A percentile compares a stretch with the other conserved stretches of the same genome.
phyloP scores from a whole-genome alignment of 1,140 invertebrate species.

The Cardiocondyla obscurior region DNA sequence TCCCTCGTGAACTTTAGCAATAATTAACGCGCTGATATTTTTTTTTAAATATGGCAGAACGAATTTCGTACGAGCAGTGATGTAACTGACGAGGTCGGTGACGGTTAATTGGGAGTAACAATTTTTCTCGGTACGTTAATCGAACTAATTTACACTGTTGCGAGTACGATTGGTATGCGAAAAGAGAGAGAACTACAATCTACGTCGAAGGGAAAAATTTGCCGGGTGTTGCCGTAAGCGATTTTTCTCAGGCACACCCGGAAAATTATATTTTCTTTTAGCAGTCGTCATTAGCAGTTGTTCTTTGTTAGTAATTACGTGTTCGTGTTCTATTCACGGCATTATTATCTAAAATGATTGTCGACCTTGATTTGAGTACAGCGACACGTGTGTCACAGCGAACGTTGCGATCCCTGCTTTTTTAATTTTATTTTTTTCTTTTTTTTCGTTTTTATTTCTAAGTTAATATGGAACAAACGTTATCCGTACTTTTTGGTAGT shows the following conservation, averaged over 20 bases:
- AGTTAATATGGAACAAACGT: background rate
- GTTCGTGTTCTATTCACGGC: background rate
- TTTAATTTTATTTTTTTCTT: background rate
- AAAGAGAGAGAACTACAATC: conserved; percentile 1
- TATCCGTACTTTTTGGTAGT: background rate
- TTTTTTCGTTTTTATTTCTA: background rate
- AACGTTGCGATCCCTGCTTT: background rate
- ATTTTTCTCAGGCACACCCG: background rate
- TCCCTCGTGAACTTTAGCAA: conserved; percentile 21
- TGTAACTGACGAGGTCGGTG: background rate
- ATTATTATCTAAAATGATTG: conserved; percentile 15
- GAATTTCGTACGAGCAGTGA: background rate
- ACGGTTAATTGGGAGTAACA: conserved; percentile 42
- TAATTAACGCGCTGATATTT: background rate
- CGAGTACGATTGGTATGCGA: background rate
- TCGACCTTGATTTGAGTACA: background rate
- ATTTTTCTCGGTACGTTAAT: conserved; percentile 51
- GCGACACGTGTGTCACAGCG: background rate
- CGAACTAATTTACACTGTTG: conserved; percentile 46
- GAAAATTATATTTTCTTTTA: conserved; percentile 2
- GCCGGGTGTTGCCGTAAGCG: background rate
- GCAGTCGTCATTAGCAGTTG: background rate
- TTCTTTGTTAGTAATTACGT: background rate
- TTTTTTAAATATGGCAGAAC: background rate
- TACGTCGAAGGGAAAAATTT: background rate